A percentile compares a stretch with the other conserved stretches of the same genome.
These are phyloP conservation scores for Nannobrachium achirus DNA, from an alignment of 2,113 vertebrate species.

Conservation along the genomic window DNA sequence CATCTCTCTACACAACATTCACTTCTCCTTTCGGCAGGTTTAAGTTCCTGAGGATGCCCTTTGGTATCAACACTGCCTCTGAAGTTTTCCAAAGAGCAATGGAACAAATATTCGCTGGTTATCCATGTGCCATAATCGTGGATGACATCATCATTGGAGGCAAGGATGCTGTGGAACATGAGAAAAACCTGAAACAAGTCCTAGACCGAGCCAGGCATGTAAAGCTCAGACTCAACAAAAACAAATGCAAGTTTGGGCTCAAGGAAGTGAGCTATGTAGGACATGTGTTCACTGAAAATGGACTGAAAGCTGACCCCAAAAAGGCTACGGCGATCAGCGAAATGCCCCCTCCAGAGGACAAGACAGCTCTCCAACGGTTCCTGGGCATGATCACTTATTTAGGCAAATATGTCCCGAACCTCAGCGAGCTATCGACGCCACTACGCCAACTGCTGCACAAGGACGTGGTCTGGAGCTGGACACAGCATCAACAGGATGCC, in stretches of 20 bases:
- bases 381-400: no score
- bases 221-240: conserved; percentile 18
- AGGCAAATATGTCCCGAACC: neutral
- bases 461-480: no score
- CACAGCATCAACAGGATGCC: no score
- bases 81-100: neutral
- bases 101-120: neutral
- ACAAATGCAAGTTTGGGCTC: conserved; percentile 55
- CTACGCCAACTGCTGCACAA: no score
- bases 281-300: conserved; percentile 54
- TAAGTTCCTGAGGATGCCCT: conserved; percentile 14
- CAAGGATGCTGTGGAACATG: conserved; percentile 26
- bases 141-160: conserved; percentile 49
- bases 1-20: conserved; percentile 32
- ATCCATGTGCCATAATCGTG: conserved; percentile 15
- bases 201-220: neutral
- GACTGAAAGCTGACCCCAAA: conserved; percentile 65
- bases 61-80: conserved; percentile 20
- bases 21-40: conserved; percentile 6
- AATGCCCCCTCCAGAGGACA: neutral
- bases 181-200: conserved; percentile 38
- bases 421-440: neutral
- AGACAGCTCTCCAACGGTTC: no score
- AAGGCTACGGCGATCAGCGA: neutral
- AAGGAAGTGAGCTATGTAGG: conserved; percentile 52